Conservation (phyloP, 2,888 invertebrate species). For the Drosophila bunnanda region DNA sequence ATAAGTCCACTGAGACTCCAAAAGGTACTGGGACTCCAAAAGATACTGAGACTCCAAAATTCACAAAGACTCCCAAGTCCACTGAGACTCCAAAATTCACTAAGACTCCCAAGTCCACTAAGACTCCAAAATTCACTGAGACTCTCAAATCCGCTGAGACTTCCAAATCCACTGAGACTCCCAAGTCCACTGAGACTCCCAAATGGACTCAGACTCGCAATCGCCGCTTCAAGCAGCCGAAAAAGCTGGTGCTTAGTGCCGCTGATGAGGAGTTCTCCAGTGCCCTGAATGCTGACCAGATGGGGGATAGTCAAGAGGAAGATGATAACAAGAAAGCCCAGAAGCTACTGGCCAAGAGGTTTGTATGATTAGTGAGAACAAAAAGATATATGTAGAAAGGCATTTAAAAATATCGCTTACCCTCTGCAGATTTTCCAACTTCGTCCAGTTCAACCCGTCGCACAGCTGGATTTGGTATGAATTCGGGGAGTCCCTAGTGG, state of each 20-base stretch:
- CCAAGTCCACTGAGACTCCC: too few relatives aligned
- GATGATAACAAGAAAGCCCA: background rate
- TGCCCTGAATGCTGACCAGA: background rate
- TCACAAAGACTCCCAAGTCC: too few relatives aligned
- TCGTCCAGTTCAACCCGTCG: constrained; percentile 31
- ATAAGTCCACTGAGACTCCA: too few relatives aligned
- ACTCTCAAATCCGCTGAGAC: background rate
- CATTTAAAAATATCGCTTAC: background rate
- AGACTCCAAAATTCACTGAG: background rate
- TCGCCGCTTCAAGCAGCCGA: constrained; percentile 3
- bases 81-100: background rate
- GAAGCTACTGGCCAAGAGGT: background rate
- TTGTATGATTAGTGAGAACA: background rate
- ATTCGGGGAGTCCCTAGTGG: constrained; percentile 57
- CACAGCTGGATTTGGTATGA: constrained; percentile 68
- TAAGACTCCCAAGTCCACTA: constrained; percentile 5
- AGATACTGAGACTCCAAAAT: too few relatives aligned
- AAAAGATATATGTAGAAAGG: too few relatives aligned
- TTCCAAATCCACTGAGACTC: too few relatives aligned
- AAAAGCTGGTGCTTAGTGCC: background rate
- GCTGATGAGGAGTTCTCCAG: background rate
- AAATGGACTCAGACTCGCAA: background rate
- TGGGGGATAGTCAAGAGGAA: too few relatives aligned
- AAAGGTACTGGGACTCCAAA: too few relatives aligned
- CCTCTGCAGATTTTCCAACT: constrained; percentile 23